Evolutionary conservation across 2,888 invertebrate genomes (phyloP).

Genomic region (Ashinkailepas kermadecensis): DNA sequence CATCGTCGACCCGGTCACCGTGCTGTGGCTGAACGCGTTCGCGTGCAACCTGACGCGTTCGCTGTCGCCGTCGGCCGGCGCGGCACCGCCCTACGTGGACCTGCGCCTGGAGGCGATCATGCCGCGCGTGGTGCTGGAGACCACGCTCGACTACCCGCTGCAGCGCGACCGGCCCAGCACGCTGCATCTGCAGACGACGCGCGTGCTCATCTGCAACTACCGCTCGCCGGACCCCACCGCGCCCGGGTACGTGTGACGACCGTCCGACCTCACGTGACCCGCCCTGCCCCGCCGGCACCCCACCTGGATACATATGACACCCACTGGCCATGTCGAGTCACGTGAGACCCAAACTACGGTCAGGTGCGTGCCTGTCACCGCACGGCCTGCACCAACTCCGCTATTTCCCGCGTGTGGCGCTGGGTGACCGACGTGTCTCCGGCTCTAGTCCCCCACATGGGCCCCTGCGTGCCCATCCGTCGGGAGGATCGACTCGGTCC

Average conservation of each 20-base stretch:
- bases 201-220: slow-evolving; percentile 63
- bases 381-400: too few species aligned
- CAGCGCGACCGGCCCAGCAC: slow-evolving; percentile 82
- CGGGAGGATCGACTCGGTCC: too few species aligned
- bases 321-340: too few species aligned
- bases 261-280: too few species aligned
- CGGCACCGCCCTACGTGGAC: slow-evolving; percentile 46
- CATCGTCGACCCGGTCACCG: slow-evolving; percentile 75
- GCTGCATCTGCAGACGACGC: slow-evolving; percentile 72
- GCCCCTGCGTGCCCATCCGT: too few species aligned
- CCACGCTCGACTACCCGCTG: slow-evolving; percentile 26
- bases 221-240: slow-evolving; percentile 48
- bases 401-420: too few species aligned
- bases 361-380: too few species aligned
- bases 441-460: too few species aligned
- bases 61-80: slow-evolving; percentile 45
- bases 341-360: too few species aligned
- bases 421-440: too few species aligned
- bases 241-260: slow-evolving; percentile 24
- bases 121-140: slow-evolving; percentile 54
- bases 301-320: neutral
- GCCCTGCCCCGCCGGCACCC: too few species aligned
- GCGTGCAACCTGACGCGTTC: slow-evolving; percentile 76
- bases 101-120: slow-evolving; percentile 85
- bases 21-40: slow-evolving; percentile 92